Evolutionary conservation across 2,113 vertebrate species (phyloP).

Genomic region (Saguinus imperator): DNA sequence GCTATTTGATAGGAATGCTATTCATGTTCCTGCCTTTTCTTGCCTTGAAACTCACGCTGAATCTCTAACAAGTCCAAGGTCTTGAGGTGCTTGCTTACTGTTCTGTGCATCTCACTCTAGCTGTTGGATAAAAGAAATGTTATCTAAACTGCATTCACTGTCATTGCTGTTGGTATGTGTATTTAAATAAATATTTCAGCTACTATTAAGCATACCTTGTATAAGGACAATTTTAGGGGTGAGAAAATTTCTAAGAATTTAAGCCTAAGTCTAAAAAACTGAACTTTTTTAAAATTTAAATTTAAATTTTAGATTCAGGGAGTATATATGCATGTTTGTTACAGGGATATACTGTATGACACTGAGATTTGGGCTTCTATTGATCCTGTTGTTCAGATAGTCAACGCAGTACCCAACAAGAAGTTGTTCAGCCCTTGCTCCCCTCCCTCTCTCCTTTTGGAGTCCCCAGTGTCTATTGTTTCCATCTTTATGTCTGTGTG

Average conservation of each 20-base stretch:
- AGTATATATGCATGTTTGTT: no score
- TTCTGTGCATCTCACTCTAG: neutral
- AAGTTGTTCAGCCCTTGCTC: no score
- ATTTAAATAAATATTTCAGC: conserved; percentile 26
- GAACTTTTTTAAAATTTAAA: neutral
- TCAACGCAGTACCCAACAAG: no score
- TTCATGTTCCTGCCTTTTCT: neutral
- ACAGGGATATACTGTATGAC: no score
- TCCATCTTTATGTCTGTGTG: no score
- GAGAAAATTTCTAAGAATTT: neutral
- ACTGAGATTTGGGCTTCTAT: no score
- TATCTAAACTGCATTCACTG: neutral
- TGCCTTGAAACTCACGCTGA: neutral
- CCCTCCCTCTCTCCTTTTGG: no score
- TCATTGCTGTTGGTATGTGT: neutral
- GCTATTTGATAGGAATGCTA: neutral
- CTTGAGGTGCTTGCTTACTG: neutral
- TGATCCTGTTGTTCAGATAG: no score
- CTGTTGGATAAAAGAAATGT: neutral
- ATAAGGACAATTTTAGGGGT: neutral
- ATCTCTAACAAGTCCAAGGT: neutral
- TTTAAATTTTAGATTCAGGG: no score
- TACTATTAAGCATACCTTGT: neutral
- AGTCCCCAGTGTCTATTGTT: no score
- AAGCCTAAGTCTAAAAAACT: neutral